Percentiles rank a stretch among this genome's conserved stretches.
phyloP scores from a whole-genome alignment of 2,797 vertebrate genomes.

The Selene dorsalis region DNA sequence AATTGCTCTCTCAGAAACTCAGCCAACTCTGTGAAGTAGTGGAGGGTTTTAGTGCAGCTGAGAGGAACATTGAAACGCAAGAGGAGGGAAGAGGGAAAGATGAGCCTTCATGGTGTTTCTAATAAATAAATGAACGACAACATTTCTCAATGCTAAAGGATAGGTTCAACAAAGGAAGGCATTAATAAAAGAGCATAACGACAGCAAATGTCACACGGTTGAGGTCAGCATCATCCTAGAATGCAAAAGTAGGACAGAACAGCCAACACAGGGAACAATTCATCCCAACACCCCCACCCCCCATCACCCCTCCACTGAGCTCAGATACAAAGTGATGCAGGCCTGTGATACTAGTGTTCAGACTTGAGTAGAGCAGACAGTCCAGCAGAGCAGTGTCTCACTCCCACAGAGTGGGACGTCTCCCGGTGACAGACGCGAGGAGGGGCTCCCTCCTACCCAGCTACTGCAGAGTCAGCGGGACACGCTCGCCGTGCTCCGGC shows the following conservation, averaged over 20 bases:
- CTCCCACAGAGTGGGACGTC: constrained; percentile 59
- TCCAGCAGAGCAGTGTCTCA: constrained; percentile 52
- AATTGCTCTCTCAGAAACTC: constrained; percentile 29
- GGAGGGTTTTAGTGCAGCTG: constrained; percentile 52
- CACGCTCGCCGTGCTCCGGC: constrained; percentile 35
- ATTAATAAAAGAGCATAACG: constrained; percentile 44
- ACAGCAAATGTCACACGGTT: constrained; percentile 50
- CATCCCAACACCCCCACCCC: constrained; percentile 21
- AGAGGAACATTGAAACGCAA: constrained; percentile 15
- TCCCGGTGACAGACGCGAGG: constrained; percentile 50
- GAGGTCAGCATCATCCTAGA: constrained; percentile 62
- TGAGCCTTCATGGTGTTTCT: constrained; percentile 22
- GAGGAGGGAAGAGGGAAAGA: constrained; percentile 10
- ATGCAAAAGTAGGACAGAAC: constrained; percentile 67
- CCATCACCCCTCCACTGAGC: constrained; percentile 24
- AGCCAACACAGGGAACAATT: constrained; percentile 57
- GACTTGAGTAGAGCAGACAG: constrained; percentile 67
- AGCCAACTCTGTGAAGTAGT: constrained; percentile 23
- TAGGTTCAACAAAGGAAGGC: constrained; percentile 34
- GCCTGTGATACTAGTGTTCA: constrained; percentile 51
- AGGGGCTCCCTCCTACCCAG: constrained; percentile 33
- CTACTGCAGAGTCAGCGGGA: constrained; percentile 53
- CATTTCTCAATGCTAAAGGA: constrained; percentile 30
- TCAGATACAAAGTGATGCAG: constrained; percentile 45
- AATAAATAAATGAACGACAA: constrained; percentile 54